Evolutionary conservation across 1,140 invertebrate species (phyloP).

Genomic region (Aplysia californica): DNA sequence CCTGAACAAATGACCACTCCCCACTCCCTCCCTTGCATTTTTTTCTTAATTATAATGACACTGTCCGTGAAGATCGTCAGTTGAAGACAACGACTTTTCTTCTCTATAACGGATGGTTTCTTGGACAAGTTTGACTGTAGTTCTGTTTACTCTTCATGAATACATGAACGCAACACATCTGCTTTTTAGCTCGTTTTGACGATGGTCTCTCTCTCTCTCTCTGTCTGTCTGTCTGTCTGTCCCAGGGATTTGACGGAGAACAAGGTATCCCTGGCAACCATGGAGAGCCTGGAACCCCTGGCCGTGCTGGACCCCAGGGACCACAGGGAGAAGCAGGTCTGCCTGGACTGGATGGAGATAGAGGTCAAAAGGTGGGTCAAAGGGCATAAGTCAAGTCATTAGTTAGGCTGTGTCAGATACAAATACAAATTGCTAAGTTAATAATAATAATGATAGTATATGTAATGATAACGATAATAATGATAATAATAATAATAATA

Average conservation of each 20-base stretch:
- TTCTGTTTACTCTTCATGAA: not conserved
- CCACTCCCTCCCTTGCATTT: too few species aligned
- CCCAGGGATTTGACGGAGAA: not conserved
- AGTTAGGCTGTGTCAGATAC: not conserved
- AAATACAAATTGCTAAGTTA: not conserved
- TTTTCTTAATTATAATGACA: too few species aligned
- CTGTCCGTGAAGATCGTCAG: too few species aligned
- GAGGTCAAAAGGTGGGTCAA: slow-evolving; percentile 23
- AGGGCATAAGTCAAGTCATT: not conserved
- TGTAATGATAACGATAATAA: too few species aligned
- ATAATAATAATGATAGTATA: too few species aligned
- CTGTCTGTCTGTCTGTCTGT: not conserved
- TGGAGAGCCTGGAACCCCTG: slow-evolving; percentile 67
- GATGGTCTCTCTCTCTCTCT: not conserved
- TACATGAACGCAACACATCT: not conserved
- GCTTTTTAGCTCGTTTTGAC: not conserved
- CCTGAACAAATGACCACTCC: too few species aligned
- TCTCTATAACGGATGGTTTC: not conserved
- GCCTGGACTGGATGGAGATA: slow-evolving; percentile 69
- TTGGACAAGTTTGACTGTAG: not conserved
- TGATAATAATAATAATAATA: not conserved
- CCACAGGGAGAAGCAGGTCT: slow-evolving; percentile 35
- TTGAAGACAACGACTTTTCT: too few species aligned
- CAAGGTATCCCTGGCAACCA: slow-evolving; percentile 15
- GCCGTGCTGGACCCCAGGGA: slow-evolving; percentile 69